phyloP scores from a whole-genome alignment of 30 jellyfish, hydroid and myxozoan genomes.

The Aurelia coerulea region DNA sequence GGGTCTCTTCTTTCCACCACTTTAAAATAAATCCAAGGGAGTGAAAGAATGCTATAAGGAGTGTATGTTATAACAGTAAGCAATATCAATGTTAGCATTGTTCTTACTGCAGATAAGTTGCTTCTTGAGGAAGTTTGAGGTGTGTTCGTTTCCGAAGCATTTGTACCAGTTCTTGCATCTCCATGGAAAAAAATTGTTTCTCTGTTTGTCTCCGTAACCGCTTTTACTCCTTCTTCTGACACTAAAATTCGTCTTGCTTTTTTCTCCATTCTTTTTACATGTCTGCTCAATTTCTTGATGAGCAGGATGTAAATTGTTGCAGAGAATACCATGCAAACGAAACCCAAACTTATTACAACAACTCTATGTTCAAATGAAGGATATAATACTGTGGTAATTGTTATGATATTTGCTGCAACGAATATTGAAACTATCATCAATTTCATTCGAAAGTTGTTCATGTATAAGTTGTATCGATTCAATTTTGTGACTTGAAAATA shows the following conservation, averaged over 20 bases:
- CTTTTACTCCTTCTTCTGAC: too few species aligned
- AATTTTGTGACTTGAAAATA: conserved; percentile 48
- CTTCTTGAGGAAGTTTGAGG: not conserved
- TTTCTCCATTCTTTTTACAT: too few species aligned
- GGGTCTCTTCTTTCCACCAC: not conserved
- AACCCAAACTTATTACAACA: not conserved
- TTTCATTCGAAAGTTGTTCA: conserved; percentile 51
- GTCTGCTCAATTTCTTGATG: too few species aligned
- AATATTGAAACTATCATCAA: not conserved
- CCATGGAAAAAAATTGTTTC: too few species aligned
- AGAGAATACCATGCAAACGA: too few species aligned
- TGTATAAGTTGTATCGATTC: conserved; percentile 40
- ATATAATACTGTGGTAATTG: not conserved
- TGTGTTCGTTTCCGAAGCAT: too few species aligned
- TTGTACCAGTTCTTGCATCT: too few species aligned
- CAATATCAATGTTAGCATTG: conserved; percentile 35
- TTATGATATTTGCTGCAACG: too few species aligned
- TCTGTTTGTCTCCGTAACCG: too few species aligned
- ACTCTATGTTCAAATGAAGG: conserved; percentile 13
- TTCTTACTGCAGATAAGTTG: conserved; percentile 53
- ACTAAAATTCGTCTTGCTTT: too few species aligned
- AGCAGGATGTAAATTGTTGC: too few species aligned
- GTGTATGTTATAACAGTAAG: conserved; percentile 21
- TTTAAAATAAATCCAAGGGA: conserved; percentile 17
- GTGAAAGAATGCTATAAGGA: conserved; percentile 41